Evolutionary conservation across 2,888 invertebrate species (phyloP).

Genomic region (Euzetes globulus): DNA sequence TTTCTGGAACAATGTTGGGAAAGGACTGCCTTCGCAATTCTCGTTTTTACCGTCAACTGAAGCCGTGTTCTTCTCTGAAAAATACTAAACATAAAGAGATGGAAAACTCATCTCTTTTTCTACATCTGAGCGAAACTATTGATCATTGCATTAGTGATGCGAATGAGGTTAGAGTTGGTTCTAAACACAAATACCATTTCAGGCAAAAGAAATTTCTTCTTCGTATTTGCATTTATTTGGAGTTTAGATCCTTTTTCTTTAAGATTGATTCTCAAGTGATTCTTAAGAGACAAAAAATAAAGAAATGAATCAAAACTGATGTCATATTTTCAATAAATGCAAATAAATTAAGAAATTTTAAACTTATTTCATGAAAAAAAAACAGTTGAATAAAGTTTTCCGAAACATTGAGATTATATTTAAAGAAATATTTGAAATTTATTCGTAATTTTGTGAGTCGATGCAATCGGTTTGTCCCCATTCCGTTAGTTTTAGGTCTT

Average conservation of each 20-base stretch:
- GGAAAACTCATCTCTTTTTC: not conserved
- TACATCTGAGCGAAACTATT: not conserved
- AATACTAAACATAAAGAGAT: not conserved
- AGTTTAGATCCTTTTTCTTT: not conserved
- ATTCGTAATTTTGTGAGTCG: too few species aligned
- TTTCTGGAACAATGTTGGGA: too few species aligned
- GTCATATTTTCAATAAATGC: not conserved
- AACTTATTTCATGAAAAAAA: not conserved
- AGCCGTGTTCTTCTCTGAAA: too few species aligned
- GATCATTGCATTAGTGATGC: constrained; percentile 9
- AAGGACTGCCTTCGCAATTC: too few species aligned
- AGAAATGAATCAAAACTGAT: not conserved
- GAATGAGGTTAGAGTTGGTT: not conserved
- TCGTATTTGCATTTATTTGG: not conserved
- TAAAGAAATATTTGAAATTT: too few species aligned
- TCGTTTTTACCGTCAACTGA: too few species aligned
- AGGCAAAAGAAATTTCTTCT: not conserved
- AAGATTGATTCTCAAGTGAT: not conserved
- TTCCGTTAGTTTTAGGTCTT: too few species aligned
- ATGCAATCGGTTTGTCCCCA: too few species aligned
- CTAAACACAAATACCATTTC: not conserved
- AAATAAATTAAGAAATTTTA: not conserved
- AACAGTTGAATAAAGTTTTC: not conserved
- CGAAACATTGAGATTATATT: not conserved
- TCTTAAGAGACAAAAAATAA: not conserved